Conservation (phyloP, 2,888 invertebrate species). For the Erebia palarica region DNA sequence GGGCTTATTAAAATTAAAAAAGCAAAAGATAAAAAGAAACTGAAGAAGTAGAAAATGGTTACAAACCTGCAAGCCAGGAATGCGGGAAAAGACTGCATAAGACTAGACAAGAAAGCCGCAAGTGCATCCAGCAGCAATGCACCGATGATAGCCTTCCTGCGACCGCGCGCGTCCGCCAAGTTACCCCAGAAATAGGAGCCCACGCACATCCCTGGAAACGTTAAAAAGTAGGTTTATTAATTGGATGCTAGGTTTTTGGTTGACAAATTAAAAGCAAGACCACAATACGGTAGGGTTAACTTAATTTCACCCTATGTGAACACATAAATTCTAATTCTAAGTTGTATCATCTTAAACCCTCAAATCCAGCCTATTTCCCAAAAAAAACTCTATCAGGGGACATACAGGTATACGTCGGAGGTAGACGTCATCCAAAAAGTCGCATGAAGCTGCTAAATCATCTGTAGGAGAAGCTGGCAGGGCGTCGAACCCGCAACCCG, state of each 20-base stretch:
- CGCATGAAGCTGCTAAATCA: no score
- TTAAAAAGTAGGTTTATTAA: not conserved
- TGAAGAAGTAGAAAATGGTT: not conserved
- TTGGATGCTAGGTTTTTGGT: not conserved
- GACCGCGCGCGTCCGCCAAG: conserved; percentile 85
- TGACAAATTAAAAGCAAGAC: no score
- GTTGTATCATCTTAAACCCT: no score
- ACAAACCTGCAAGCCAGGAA: conserved; percentile 82
- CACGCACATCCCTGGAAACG: conserved; percentile 83
- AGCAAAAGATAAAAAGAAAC: not conserved
- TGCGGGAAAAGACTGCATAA: conserved; percentile 80
- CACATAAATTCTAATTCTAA: no score
- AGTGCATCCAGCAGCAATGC: conserved; percentile 82
- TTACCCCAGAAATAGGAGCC: conserved; percentile 89
- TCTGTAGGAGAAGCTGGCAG: no score
- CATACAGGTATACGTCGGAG: no score
- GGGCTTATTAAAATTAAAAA: not conserved
- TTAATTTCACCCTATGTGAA: no score
- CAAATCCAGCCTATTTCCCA: no score
- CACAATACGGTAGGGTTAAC: no score
- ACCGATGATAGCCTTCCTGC: conserved; percentile 85
- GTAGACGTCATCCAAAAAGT: no score
- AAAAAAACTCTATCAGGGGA: no score
- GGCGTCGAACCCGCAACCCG: no score
- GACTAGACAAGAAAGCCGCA: conserved; percentile 82